Percentiles rank a stretch among this genome's conserved stretches.
Conservation (phyloP, 2,797 vertebrate genomes). For the Tenualosa ilisha region DNA sequence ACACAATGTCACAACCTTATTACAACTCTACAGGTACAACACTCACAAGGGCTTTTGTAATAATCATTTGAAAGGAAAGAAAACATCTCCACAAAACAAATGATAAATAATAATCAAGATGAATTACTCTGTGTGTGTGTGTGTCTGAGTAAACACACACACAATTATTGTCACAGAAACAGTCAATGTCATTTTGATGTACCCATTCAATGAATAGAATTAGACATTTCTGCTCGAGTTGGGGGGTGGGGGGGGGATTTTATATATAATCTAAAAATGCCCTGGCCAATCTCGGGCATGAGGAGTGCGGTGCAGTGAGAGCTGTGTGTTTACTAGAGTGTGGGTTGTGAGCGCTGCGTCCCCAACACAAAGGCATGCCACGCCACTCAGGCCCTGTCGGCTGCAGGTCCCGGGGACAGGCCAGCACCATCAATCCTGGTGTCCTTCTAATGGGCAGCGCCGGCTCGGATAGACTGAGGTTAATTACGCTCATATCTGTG, state of each 20-base stretch:
- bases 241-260: too few relatives aligned
- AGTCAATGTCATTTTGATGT: not conserved
- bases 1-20: slow-evolving; percentile 16
- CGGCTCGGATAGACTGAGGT: slow-evolving; percentile 79
- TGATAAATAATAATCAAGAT: not conserved
- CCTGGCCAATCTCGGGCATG: not conserved
- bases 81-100: slow-evolving; percentile 16
- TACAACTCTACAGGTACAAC: not conserved
- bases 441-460: slow-evolving; percentile 79
- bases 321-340: not conserved
- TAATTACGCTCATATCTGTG: slow-evolving; percentile 81
- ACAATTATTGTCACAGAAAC: not conserved
- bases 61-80: not conserved
- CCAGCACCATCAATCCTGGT: slow-evolving; percentile 78
- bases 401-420: slow-evolving; percentile 60
- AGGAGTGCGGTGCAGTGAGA: not conserved
- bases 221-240: not conserved
- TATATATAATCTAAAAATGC: too few relatives aligned
- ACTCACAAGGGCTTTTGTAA: not conserved
- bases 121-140: not conserved
- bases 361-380: slow-evolving; percentile 53
- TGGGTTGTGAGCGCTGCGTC: not conserved
- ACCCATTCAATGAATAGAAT: not conserved
- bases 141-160: not conserved
- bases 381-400: not conserved